phyloP scores from a whole-genome alignment of 2,888 invertebrate species.

The Chloromyia formosa region DNA sequence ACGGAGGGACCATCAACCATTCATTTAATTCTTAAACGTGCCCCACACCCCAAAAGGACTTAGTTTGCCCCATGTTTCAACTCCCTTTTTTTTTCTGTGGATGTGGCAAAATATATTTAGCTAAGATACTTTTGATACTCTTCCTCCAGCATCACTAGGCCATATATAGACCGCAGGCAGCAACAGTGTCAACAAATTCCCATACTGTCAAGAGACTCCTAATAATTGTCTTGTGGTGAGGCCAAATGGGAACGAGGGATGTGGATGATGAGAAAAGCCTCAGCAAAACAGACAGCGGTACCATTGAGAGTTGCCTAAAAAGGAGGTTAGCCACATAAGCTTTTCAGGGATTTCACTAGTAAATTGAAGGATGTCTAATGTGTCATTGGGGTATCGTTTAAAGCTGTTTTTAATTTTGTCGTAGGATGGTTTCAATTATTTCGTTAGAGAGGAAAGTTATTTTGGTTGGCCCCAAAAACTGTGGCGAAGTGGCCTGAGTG shows the following conservation, averaged over 20 bases:
- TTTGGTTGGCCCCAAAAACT: no score
- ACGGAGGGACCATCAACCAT: background rate
- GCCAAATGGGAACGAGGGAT: background rate
- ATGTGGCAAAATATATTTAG: no score
- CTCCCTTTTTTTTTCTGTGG: no score
- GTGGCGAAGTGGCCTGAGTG: no score
- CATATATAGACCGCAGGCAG: no score
- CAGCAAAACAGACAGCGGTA: no score
- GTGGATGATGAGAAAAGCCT: background rate
- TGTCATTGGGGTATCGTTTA: background rate
- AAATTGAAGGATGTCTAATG: conserved; percentile 3
- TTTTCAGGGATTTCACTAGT: background rate
- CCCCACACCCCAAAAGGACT: background rate
- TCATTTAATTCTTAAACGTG: background rate
- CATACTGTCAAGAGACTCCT: background rate
- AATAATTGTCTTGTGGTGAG: conserved; percentile 23
- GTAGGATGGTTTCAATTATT: conserved; percentile 1
- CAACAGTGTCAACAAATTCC: no score
- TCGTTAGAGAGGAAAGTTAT: background rate
- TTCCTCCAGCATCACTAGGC: no score
- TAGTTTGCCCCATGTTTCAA: background rate
- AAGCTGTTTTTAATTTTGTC: conserved; percentile 1
- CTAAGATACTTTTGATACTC: no score
- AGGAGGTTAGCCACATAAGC: conserved; percentile 3
- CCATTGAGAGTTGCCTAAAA: background rate